Percentiles rank a stretch among this genome's conserved stretches.
Evolutionary conservation across 2,797 vertebrate genomes (phyloP).

Genomic region (Cuniculus paca): DNA sequence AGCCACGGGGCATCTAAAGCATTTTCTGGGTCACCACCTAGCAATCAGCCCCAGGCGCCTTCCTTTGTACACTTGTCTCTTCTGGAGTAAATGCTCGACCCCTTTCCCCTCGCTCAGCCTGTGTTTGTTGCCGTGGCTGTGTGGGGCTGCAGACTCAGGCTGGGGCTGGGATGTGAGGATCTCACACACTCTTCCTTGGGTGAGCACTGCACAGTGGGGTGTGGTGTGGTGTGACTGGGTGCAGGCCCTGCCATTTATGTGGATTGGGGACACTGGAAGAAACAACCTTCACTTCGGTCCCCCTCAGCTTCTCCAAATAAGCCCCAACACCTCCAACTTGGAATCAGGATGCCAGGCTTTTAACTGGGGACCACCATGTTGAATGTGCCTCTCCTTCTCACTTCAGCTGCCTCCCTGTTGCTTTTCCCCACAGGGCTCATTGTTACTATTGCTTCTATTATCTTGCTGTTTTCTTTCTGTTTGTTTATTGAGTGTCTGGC

Average conservation of each 20-base stretch:
- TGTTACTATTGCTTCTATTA: neutral
- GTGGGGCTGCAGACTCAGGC: neutral
- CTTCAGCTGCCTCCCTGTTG: neutral
- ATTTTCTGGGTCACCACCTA: conserved; percentile 75
- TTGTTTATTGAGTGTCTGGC: neutral
- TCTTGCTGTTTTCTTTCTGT: neutral
- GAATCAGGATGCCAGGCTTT: neutral
- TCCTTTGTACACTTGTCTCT: neutral
- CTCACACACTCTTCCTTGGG: conserved; percentile 59
- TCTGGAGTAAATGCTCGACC: neutral
- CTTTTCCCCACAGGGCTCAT: fast-evolving
- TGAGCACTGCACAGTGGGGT: conserved; percentile 68
- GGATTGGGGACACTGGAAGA: neutral
- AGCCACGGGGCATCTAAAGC: neutral
- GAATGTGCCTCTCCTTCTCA: no score
- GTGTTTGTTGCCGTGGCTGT: neutral
- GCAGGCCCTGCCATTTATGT: neutral
- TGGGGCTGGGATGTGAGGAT: neutral
- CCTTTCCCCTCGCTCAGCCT: neutral
- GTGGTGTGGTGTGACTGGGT: conserved; percentile 65
- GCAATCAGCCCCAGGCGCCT: neutral
- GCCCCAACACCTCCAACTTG: no score
- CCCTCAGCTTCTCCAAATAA: neutral
- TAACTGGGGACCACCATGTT: neutral
- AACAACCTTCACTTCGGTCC: neutral